These are phyloP conservation scores for Odontamblyopus lacepedii DNA, from an alignment of 2,797 vertebrate species.

Conservation along the genomic window DNA sequence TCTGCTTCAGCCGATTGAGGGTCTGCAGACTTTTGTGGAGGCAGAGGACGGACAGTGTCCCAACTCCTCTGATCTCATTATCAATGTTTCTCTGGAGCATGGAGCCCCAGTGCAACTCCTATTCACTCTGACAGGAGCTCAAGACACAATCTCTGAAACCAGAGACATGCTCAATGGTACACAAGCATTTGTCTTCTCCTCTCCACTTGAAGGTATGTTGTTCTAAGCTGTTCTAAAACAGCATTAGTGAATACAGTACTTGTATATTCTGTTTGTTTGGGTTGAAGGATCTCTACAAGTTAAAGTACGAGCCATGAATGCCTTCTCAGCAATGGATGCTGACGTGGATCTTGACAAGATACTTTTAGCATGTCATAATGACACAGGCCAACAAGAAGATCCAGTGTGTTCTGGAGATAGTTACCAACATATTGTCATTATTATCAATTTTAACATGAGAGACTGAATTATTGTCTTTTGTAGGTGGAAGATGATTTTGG, in stretches of 20 bases:
- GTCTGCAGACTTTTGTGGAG: slow-evolving; percentile 74
- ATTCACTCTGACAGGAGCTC: slow-evolving; percentile 75
- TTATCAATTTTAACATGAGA: not conserved
- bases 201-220: slow-evolving; percentile 79
- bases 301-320: slow-evolving; percentile 79
- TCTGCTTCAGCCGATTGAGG: slow-evolving; percentile 80
- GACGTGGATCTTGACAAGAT: slow-evolving; percentile 80
- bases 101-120: slow-evolving; percentile 80
- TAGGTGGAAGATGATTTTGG: slow-evolving; percentile 51
- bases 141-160: slow-evolving; percentile 67
- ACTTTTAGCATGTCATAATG: slow-evolving; percentile 73
- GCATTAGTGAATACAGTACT: not conserved
- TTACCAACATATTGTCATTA: slow-evolving; percentile 3
- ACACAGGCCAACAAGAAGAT: slow-evolving; percentile 37
- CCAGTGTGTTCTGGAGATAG: slow-evolving; percentile 41
- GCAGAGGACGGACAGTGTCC: slow-evolving; percentile 67
- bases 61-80: slow-evolving; percentile 72
- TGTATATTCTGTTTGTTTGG: slow-evolving; percentile 15
- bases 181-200: slow-evolving; percentile 67
- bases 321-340: slow-evolving; percentile 77
- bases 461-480: slow-evolving; percentile 1
- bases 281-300: slow-evolving; percentile 79
- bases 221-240: not conserved
- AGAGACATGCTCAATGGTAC: slow-evolving; percentile 62
- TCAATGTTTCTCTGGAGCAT: slow-evolving; percentile 77